phyloP scores from a whole-genome alignment of 2,113 vertebrate species.

The Dromas ardeola region DNA sequence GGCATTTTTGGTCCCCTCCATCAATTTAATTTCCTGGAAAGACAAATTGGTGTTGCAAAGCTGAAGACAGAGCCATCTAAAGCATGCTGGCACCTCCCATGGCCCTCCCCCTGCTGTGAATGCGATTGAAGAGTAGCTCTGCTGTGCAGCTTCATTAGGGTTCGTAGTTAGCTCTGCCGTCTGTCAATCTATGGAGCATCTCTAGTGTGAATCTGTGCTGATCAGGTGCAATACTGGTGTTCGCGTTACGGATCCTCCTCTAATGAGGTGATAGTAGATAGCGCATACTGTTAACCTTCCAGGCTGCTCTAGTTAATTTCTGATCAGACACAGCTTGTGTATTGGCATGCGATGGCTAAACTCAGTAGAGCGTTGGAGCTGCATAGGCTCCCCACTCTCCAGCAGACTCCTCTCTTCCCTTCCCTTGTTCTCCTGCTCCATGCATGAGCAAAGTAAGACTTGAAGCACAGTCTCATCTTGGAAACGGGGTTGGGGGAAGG shows the following conservation, averaged over 20 bases:
- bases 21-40: background rate
- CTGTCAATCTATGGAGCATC: background rate
- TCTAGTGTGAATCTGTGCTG: background rate
- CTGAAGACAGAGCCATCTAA: background rate
- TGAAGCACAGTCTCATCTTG: background rate
- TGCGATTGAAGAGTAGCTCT: background rate
- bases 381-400: background rate
- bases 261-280: slow-evolving; percentile 42
- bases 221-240: background rate
- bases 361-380: background rate
- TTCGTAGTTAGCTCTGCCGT: background rate
- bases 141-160: background rate
- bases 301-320: slow-evolving; percentile 39
- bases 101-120: background rate
- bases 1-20: background rate
- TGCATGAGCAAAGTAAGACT: background rate
- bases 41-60: background rate
- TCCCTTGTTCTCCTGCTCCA: background rate
- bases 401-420: background rate
- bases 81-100: background rate
- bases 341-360: background rate
- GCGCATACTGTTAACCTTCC: slow-evolving; percentile 29
- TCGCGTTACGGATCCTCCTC: background rate
- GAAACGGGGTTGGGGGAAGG: background rate
- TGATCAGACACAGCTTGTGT: background rate